Evolutionary conservation across 2,888 invertebrate genomes (phyloP), one percentile per base, ranked within the genome.

Genomic region (Carpatolechia fugitivella): DNA sequence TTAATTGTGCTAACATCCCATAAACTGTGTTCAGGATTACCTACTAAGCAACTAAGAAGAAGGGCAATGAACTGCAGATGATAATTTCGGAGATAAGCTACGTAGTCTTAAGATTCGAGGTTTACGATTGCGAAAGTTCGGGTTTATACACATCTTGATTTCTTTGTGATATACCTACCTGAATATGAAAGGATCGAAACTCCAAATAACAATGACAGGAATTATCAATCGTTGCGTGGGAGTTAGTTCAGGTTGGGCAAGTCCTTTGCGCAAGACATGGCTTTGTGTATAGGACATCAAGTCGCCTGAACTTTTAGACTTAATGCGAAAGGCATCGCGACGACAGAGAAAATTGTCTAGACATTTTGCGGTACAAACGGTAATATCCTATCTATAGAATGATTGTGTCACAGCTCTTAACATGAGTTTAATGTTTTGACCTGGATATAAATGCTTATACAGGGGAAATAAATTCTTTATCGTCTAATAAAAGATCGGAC

Each of bases 271-370:
- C 65, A 73, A 74, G 57, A 63, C 63, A 60, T 63, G 55, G 62
- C 60, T 65, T 70, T 72, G 65, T 72, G 56, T 57, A 59, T 65
- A 66, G 61, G 60, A 63, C 66, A 62, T 63, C 62, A 54, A 62
- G 55, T 57, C 41, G 49, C 52, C 50, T 62, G 55, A 61, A 59
- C 60, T 62, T 52, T 63, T 46, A 24, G 36, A 16, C 50, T 24
- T n/a, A 44, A 8, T 38, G n/a, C 8, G 20, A 33, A 48, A 35
- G 49, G 38, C 36, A 35, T 50, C 10, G 3, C n/a, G 8, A n/a
- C 10, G 3, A 33, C 2, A 33, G 3, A 33, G 33, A 33, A 33
- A 33, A 33, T 33, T 5, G 2, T 3, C 33, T 10, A 33, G 8
- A 6, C 3, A 24, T 24, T 24, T 24, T 24, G 24, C 24, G 24